A percentile compares a stretch with the other conserved stretches of the same genome.
phyloP scores from a whole-genome alignment of 1,140 invertebrate species.

The Sarcophaga peregrina region DNA sequence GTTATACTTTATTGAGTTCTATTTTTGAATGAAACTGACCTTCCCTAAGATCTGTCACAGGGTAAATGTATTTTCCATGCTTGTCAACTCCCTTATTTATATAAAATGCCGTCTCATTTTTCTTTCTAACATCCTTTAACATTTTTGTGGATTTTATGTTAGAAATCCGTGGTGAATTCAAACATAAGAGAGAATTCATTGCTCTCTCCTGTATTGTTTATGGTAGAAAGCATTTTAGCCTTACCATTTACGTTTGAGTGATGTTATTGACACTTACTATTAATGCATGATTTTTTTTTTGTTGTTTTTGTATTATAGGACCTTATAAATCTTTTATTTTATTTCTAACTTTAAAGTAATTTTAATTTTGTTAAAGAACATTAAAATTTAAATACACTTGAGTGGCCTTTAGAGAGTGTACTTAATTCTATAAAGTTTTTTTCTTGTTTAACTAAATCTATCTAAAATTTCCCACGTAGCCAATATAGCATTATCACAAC shows the following conservation, averaged over 20 bases:
- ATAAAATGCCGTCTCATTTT: background rate
- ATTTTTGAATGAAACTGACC: constrained; percentile 1
- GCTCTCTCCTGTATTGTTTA: background rate
- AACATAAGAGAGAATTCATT: background rate
- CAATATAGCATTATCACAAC: too few species aligned
- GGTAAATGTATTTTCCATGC: background rate
- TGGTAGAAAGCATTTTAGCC: background rate
- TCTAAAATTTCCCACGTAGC: too few species aligned
- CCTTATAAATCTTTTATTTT: too few species aligned
- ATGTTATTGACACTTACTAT: background rate
- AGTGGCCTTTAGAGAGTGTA: too few species aligned
- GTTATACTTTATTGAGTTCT: background rate
- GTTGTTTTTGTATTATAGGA: too few species aligned
- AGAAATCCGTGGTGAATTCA: background rate
- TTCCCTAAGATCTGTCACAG: background rate
- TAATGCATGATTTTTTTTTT: too few species aligned
- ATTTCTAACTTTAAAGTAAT: too few species aligned
- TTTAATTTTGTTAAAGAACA: too few species aligned
- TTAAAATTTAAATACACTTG: too few species aligned
- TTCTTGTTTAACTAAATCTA: too few species aligned
- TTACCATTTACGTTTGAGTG: background rate
- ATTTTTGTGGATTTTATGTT: background rate
- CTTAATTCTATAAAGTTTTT: too few species aligned
- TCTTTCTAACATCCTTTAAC: background rate
- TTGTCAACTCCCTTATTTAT: constrained; percentile 15